Evolutionary conservation across 1,140 invertebrate species (phyloP).

Genomic region (Aphidius ervi): DNA sequence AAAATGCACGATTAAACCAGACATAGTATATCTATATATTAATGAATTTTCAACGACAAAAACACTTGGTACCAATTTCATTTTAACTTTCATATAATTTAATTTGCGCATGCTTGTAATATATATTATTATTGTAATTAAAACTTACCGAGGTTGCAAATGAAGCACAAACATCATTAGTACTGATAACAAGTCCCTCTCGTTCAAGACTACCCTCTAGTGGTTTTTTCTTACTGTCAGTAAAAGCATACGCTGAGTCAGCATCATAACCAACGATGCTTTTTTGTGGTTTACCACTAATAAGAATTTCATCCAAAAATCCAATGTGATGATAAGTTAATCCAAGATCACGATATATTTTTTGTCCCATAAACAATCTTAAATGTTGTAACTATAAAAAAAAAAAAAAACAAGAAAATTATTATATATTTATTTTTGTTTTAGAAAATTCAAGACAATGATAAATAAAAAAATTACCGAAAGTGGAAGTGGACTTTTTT

Average conservation of each 20-base stretch:
- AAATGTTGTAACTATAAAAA: constrained; percentile 50
- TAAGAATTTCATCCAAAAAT: constrained; percentile 45
- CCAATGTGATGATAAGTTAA: constrained; percentile 45
- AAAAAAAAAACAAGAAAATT: constrained; percentile 14
- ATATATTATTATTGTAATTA: constrained; percentile 7
- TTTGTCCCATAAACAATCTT: constrained; percentile 42
- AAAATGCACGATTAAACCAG: too few species aligned
- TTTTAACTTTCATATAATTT: not conserved
- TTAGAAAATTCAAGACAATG: constrained; percentile 4
- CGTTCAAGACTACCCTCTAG: constrained; percentile 50
- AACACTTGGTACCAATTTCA: not conserved
- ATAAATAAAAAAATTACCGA: constrained; percentile 35
- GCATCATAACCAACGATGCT: constrained; percentile 56
- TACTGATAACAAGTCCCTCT: constrained; percentile 50
- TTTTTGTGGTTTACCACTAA: constrained; percentile 47
- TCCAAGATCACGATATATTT: constrained; percentile 45
- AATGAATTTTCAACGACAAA: too few species aligned
- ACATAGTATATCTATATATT: too few species aligned
- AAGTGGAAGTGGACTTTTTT: constrained; percentile 44
- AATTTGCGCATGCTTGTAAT: not conserved
- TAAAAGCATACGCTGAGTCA: constrained; percentile 53
- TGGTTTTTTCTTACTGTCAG: constrained; percentile 59
- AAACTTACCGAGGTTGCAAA: constrained; percentile 51
- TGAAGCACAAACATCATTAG: constrained; percentile 56
- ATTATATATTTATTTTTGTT: constrained; percentile 1